Base-by-base conservation (phyloP, 2,113 vertebrate species). In the Lipophrys pholis region DNA sequence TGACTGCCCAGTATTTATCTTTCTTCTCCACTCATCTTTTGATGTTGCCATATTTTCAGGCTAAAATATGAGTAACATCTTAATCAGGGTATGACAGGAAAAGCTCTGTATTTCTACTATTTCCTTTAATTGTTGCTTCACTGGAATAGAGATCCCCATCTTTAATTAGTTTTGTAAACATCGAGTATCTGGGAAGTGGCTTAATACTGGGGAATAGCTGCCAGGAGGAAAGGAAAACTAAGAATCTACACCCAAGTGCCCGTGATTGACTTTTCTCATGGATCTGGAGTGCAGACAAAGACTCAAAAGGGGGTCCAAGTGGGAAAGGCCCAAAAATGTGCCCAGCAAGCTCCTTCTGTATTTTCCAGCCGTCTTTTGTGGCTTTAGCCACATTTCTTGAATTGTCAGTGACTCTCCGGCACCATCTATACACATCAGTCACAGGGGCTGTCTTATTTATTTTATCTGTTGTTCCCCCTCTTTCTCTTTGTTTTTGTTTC, bases 371-470 rank as follows among this genome's bases (percentile, higher is more conserved):
- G 71, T 70, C 93, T 90, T 93, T 95, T 94, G 94, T 95, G 81
- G 66, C 71, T 49, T 17, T 69, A 82, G 85, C 88, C 93, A 93
- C 93, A 93, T 94, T 94, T 95, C 93, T 94, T 92, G 92, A 90
- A 93, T 93, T 93, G 93, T 93, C 92, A 90, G 87, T 89, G 89
- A 94, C 91, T 94, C 90, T 87, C 90, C 86, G 85, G 89, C 93
- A 90, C 91, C 90, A 93, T 91, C 92, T 86, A 92, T 90, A 93
- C 92, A 93, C 93, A 94, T 94, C 93, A 89, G 93, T 94, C 93
- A 95, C 93, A 92, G 90, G 83, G 90, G 84, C 93, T 89, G 92
- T 93, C 93, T 93, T 94, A 94, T 94, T 94, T 94, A 93, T 93
- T 94, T 94, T 93, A 90, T 90, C 91, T 90, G 84, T 93, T 92